Evolutionary conservation across 2,888 invertebrate genomes (phyloP), one percentile per base, ranked within the genome.

Genomic region (Toxonevra muliebris): DNA sequence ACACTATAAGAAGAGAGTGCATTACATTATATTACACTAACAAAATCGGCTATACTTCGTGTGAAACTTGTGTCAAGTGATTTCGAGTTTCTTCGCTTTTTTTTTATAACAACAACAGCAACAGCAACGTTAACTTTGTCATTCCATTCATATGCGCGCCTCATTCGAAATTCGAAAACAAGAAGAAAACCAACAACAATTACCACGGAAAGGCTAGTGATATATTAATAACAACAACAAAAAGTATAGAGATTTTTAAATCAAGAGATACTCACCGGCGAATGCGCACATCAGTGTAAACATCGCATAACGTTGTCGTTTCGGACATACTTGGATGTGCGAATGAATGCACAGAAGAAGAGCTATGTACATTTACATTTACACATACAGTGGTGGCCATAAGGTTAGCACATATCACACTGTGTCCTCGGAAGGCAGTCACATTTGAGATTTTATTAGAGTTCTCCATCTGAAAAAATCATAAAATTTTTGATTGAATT

Each of bases 91-190:
- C 45, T 42, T 43, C 43, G 17, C 12, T n/a, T 61, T 50, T 19
- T 60, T 45, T 45, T 50, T 7, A 20, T 40, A 13, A 20, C n/a
- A 30, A 17, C 20, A 41, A 43, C 58, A n/a, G n/a, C 13, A 15
- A 58, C 10, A 9, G 12, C 42, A 57, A 30, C 19, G n/a, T n/a
- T n/a, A 57, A 30, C 30, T 30, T 30, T 30, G 30, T 7, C 30
- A 30, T 4, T 7, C 30, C 40, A 40, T 57, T 13, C 15, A 48
- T 48, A n/a, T 17, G 17, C 5, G 12, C 45, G 60, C 40, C 50
- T 41, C 52, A 40, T 61, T 61, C 61, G 61, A 61, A 52, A 41
- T 61, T 61, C 61, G 61, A 61, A 61, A 50, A n/a, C 30, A 13
- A 13, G 15, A 41, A 58, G n/a, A 19, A 12, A 12, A 12, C 8